phyloP scores from a whole-genome alignment of 2,888 invertebrate species.

The Coenonympha glycerion region DNA sequence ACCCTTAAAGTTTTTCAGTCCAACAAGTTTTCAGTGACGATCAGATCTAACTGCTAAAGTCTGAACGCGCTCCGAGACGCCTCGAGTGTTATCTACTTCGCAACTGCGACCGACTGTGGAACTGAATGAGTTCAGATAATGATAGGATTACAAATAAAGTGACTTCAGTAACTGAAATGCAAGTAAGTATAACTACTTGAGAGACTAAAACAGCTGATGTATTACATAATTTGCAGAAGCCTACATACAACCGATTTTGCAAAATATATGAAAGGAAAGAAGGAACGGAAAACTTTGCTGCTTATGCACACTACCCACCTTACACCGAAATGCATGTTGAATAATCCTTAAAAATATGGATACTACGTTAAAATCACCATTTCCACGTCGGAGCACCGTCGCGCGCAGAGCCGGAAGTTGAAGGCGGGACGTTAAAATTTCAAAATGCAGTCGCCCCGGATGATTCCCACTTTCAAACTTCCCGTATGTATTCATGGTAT shows the following conservation, averaged over 20 bases:
- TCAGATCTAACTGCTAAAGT: constrained; percentile 52
- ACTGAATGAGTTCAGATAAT: constrained; percentile 19
- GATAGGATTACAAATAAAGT: too few species aligned
- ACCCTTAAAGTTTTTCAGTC: constrained; percentile 47
- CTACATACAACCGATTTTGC: too few species aligned
- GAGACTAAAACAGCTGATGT: too few species aligned
- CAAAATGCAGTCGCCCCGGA: constrained; percentile 40
- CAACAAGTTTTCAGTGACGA: constrained; percentile 31
- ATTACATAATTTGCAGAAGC: too few species aligned
- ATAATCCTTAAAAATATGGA: constrained; percentile 2
- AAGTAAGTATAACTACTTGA: too few species aligned
- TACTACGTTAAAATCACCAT: constrained; percentile 11
- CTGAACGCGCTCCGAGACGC: constrained; percentile 45
- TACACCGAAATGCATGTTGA: background rate
- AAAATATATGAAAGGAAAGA: background rate
- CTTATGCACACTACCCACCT: background rate
- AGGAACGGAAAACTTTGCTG: background rate
- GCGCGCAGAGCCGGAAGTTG: constrained; percentile 26
- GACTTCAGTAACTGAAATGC: too few species aligned
- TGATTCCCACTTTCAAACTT: constrained; percentile 65
- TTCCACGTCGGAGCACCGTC: constrained; percentile 20
- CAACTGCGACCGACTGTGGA: constrained; percentile 17
- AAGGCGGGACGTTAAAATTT: constrained; percentile 33
- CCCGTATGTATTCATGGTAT: constrained; percentile 57
- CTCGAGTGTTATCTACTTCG: constrained; percentile 18